Evolutionary conservation across 2,888 invertebrate species (phyloP).

Genomic region (Onthophagus sagittarius): DNA sequence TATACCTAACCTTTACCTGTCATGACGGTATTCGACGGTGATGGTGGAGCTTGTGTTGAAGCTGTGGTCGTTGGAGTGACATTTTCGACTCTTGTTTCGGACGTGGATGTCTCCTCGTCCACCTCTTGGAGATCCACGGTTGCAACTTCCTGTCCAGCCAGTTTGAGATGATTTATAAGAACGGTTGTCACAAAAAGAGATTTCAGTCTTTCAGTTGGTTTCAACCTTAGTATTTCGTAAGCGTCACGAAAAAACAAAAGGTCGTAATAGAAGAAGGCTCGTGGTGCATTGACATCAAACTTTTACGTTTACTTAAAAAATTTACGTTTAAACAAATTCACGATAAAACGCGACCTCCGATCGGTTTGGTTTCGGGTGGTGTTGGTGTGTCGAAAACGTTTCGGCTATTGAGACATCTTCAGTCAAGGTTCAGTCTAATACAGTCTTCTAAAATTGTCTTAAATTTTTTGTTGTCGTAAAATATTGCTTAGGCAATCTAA

Average conservation of each 20-base stretch:
- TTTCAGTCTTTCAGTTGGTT: slow-evolving; percentile 15
- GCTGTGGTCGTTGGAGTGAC: slow-evolving; percentile 34
- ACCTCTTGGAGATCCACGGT: slow-evolving; percentile 48
- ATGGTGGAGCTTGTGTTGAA: slow-evolving; percentile 38
- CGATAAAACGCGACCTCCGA: slow-evolving; percentile 19
- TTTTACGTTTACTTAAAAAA: slow-evolving; percentile 20
- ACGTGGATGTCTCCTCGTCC: slow-evolving; percentile 43
- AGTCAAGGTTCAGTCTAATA: slow-evolving; percentile 41
- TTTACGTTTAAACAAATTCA: no score
- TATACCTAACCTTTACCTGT: slow-evolving; percentile 44
- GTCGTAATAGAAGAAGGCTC: not conserved
- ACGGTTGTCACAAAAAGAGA: not conserved
- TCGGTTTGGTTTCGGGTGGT: not conserved
- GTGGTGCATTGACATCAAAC: slow-evolving; percentile 17
- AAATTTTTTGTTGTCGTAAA: not conserved
- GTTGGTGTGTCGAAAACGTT: slow-evolving; percentile 35
- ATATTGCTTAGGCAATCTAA: not conserved
- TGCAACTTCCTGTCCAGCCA: slow-evolving; percentile 45
- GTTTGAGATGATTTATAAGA: slow-evolving; percentile 32
- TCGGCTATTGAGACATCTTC: slow-evolving; percentile 31
- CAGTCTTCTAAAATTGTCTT: slow-evolving; percentile 42
- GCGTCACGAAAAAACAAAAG: slow-evolving; percentile 12
- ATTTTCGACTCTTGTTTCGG: slow-evolving; percentile 36
- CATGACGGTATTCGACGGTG: slow-evolving; percentile 48
- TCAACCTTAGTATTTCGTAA: slow-evolving; percentile 1